A percentile compares a stretch with the other conserved stretches of the same genome.
Conservation (phyloP, 2,797 vertebrate genomes). For the Ctenosaura bakeri region DNA sequence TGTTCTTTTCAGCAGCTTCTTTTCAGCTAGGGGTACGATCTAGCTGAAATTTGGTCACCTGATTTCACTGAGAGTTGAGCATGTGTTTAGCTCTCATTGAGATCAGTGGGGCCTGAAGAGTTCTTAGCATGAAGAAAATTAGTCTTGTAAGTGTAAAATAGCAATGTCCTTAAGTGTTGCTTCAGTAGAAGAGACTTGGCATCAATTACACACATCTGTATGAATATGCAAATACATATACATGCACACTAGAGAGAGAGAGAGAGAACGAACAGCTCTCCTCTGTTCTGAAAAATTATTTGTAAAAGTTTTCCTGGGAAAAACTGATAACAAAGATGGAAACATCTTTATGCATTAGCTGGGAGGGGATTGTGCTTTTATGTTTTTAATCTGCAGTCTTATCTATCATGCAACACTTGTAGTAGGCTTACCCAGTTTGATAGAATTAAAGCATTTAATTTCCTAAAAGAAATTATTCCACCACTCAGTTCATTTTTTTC, state of each 20-base stretch:
- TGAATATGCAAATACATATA: not conserved
- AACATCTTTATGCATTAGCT: constrained; percentile 16
- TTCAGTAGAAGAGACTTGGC: not conserved
- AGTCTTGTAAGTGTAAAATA: not conserved
- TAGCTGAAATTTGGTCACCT: not conserved
- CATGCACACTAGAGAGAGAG: not conserved
- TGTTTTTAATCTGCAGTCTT: not conserved
- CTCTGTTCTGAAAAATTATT: not conserved
- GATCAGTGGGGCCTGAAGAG: not conserved
- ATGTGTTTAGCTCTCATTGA: not conserved
- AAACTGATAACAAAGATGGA: not conserved
- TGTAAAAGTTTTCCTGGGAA: not conserved
- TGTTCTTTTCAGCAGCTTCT: not conserved
- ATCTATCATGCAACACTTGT: not conserved
- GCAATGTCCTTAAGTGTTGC: not conserved
- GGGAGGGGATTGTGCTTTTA: not conserved
- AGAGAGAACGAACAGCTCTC: not conserved
- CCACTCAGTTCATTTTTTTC: not conserved
- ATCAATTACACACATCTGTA: no score
- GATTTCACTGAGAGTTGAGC: not conserved
- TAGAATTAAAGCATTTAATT: constrained; percentile 16
- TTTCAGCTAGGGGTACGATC: not conserved
- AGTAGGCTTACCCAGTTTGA: constrained; percentile 5
- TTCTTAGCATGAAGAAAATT: not conserved
- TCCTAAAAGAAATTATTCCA: not conserved